Evolutionary conservation across 2,888 invertebrate genomes (phyloP), one percentile per base, ranked within the genome.

Genomic region (Monoplex corrugatus): DNA sequence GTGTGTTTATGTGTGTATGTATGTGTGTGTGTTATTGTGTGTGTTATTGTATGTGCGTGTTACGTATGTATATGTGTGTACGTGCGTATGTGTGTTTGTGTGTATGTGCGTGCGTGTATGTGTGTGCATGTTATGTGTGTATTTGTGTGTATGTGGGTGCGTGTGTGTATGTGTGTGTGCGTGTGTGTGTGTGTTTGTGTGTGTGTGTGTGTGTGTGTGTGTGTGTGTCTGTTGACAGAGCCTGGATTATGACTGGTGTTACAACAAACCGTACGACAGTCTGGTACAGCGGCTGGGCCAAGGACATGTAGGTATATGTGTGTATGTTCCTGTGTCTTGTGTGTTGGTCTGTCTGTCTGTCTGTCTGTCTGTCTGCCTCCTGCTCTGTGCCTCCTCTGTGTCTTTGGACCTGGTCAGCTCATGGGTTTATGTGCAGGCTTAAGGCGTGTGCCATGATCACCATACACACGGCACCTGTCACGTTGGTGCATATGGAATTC

Each of bases 211-310:
- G 10, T 57, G 57, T 57, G 57, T 57, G 57, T 57, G 57, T 57
- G 16, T 75, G 75, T 38, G 38, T 75, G 75, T 13, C 38, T 80
- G 35, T 80, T 80, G 44, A n/a, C 90, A 94, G 94, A 94, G 94
- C 87, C 90, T 94, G 10, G 93, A 94, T 83, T 94, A 94, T 88
- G 94, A 94, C 84, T 88, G 91, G 40, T 94, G 92, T 82, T 93
- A 90, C 89, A 94, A 94, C 89, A 92, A 92, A 87, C 94, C 94
- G 3, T 93, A 92, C 82, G 92, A 92, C 57, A 91, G 92, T 16
- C 91, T 93, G 45, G 40, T 93, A 63, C 91, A 92, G 19, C 89
- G 83, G 45, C 92, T 92, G 57, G 84, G 89, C 38, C 87, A 90
- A 78, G 91, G 92, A 86, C 92, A 93, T 82, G 94, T 94, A 89